A percentile compares a stretch with the other conserved stretches of the same genome.
These are phyloP conservation scores for Synanthedon tipuliformis DNA, from an alignment of 2,888 invertebrate genomes.

Conservation along the genomic window DNA sequence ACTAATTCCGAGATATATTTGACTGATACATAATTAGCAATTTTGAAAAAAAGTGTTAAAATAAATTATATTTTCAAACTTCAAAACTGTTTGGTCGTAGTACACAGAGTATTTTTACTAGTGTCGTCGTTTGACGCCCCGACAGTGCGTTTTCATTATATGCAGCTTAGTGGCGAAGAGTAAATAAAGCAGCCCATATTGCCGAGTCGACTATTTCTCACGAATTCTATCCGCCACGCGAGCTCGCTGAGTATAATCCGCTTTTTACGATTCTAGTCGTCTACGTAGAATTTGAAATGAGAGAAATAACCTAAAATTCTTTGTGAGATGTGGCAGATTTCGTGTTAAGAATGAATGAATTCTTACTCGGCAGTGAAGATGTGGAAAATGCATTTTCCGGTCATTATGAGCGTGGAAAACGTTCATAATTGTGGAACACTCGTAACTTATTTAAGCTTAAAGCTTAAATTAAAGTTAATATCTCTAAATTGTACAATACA, in stretches of 20 bases:
- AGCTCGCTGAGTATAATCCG: constrained; percentile 59
- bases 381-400: neutral
- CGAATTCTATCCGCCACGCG: constrained; percentile 56
- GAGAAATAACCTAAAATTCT: constrained; percentile 61
- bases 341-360: constrained; percentile 48
- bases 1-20: too few species aligned
- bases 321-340: constrained; percentile 39
- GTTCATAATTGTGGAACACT: too few species aligned
- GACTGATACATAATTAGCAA: neutral
- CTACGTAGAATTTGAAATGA: constrained; percentile 63
- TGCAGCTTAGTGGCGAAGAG: constrained; percentile 64
- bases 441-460: too few species aligned
- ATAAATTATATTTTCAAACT: constrained; percentile 16
- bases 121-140: constrained; percentile 51
- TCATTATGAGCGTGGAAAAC: neutral
- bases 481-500: too few species aligned
- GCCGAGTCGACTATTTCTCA: constrained; percentile 56
- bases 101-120: constrained; percentile 35
- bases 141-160: constrained; percentile 70
- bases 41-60: neutral
- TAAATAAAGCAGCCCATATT: constrained; percentile 67
- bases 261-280: constrained; percentile 67
- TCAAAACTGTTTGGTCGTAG: constrained; percentile 19
- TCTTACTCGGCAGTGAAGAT: neutral
- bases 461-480: too few species aligned